Percentiles rank a stretch among this genome's conserved stretches.
phyloP scores from a whole-genome alignment of 2,888 invertebrate species.

The Drosophila sordidula region DNA sequence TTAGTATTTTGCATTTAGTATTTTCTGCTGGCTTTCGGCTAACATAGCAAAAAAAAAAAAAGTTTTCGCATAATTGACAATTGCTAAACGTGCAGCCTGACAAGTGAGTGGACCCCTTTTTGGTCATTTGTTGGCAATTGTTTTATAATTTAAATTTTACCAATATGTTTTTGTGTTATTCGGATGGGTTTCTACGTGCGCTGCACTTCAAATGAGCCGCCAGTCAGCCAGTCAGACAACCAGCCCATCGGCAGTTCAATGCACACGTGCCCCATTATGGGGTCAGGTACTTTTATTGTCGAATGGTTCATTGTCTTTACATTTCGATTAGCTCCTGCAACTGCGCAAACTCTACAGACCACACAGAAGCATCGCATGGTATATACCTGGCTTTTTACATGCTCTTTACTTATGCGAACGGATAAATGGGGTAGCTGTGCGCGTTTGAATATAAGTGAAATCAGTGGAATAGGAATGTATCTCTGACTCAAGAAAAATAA shows the following conservation, averaged over 20 bases:
- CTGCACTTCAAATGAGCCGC: conserved; percentile 31
- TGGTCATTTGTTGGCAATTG: conserved; percentile 44
- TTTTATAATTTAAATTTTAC: conserved; percentile 59
- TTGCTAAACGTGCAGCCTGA: conserved; percentile 44
- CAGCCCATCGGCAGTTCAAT: conserved; percentile 40
- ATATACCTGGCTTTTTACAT: conserved; percentile 2
- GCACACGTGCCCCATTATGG: conserved; percentile 45
- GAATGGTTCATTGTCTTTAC: conserved; percentile 58
- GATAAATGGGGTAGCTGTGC: background rate
- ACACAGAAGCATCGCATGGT: background rate
- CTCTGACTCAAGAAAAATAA: no score
- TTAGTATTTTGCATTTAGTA: conserved; percentile 15
- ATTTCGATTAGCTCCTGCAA: conserved; percentile 45
- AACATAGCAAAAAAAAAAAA: conserved; percentile 9
- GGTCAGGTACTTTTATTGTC: conserved; percentile 45
- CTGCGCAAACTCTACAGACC: conserved; percentile 47
- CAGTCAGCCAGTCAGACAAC: background rate
- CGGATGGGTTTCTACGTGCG: conserved; percentile 33
- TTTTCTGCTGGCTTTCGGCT: conserved; percentile 21
- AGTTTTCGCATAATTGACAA: conserved; percentile 56
- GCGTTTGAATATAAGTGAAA: no score
- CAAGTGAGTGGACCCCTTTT: conserved; percentile 49
- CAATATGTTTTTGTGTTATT: conserved; percentile 21
- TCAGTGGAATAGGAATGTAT: no score
- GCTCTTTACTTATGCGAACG: background rate